phyloP scores from a whole-genome alignment of 1,140 invertebrate genomes.

The Ericerus pela region DNA sequence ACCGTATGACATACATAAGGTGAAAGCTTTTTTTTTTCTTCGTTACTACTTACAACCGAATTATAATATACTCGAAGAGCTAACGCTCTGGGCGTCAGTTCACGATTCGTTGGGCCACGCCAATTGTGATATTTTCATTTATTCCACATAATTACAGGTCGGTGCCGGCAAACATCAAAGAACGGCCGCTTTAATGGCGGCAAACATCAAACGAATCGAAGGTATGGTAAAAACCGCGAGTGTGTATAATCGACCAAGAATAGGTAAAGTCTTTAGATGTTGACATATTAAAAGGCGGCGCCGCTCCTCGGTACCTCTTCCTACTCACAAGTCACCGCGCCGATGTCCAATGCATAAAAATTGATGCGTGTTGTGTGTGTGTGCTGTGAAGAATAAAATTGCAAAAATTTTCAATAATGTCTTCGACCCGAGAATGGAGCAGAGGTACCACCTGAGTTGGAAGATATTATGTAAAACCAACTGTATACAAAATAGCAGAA shows the following conservation, averaged over 20 bases:
- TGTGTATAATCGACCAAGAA: neutral
- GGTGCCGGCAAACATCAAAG: conserved; percentile 5
- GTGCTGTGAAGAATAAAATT: too few species aligned
- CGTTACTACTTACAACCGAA: neutral
- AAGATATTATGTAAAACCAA: too few species aligned
- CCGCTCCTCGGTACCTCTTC: too few species aligned
- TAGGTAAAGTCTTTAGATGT: neutral
- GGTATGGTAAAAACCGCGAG: neutral
- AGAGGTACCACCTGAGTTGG: too few species aligned
- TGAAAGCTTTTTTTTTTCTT: neutral
- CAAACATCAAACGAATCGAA: neutral
- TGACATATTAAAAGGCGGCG: conserved; percentile 4
- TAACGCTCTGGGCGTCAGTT: neutral
- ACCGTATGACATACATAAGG: neutral
- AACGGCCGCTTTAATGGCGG: neutral
- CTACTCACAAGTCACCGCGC: too few species aligned
- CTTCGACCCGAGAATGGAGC: too few species aligned
- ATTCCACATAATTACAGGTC: conserved; percentile 5
- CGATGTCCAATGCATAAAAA: too few species aligned
- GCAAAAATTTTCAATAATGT: too few species aligned
- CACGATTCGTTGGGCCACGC: neutral
- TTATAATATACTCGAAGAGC: conserved; percentile 4
- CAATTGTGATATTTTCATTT: conserved; percentile 11
- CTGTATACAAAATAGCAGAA: too few species aligned
- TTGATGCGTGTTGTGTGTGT: too few species aligned